Conservation (phyloP, 2,797 vertebrate species). For the Urophycis tenuis region DNA sequence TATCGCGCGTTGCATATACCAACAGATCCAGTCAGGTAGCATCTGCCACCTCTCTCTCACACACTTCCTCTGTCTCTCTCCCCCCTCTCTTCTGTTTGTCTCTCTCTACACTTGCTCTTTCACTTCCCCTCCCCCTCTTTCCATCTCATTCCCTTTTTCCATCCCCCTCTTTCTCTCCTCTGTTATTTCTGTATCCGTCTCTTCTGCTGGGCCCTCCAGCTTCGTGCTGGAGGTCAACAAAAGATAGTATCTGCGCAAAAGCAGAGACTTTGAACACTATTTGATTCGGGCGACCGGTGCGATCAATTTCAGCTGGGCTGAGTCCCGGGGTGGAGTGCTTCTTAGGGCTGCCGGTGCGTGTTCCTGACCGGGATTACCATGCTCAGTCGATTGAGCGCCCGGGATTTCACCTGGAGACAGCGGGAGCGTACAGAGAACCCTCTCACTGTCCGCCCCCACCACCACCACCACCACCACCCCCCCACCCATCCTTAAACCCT, state of each 20-base stretch:
- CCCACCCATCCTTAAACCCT: neutral
- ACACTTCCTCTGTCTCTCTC: neutral
- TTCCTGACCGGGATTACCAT: conserved; percentile 65
- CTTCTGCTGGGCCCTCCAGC: conserved; percentile 15
- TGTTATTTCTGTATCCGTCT: conserved; percentile 1
- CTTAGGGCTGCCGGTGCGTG: conserved; percentile 52
- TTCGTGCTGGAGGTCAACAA: conserved; percentile 48
- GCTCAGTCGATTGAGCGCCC: conserved; percentile 52
- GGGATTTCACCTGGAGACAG: conserved; percentile 34
- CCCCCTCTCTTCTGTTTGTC: neutral
- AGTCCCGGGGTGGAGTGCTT: conserved; percentile 56
- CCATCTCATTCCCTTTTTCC: conserved; percentile 1
- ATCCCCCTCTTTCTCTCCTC: no score
- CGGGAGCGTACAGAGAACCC: neutral
- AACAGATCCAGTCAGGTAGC: neutral
- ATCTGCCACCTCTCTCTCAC: neutral
- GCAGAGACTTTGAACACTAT: conserved; percentile 59
- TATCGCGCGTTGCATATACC: neutral
- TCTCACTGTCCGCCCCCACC: neutral
- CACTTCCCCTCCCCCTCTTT: neutral
- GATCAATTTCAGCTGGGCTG: conserved; percentile 66
- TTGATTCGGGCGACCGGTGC: conserved; percentile 53
- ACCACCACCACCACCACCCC: neutral
- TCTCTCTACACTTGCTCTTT: neutral
- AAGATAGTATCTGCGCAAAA: conserved; percentile 49